Base-by-base conservation (phyloP, 1,140 invertebrate species). In the Myzus persicae region DNA sequence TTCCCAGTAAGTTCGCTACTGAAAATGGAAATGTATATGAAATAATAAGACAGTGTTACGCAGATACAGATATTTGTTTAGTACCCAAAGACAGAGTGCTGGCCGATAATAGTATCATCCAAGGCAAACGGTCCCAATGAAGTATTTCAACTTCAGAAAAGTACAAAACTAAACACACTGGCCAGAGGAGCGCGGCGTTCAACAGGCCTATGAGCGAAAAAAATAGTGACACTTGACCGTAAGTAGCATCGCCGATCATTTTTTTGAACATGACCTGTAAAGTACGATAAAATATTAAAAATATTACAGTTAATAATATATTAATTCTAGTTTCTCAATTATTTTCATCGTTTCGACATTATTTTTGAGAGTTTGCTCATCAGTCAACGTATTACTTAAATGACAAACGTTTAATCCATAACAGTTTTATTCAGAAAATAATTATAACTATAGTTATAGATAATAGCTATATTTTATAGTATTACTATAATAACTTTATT, bases 1-100 rank as follows among this genome's bases (percentile, higher is more conserved):
- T 98, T 94, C 97, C 98, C 94, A 99, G 95, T 95, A 99, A 96
- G 95, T 98, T 98, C 94, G 98, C 98, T 95, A 97, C 98, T 99
- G 96, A 93, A 97, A 97, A 94, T 94, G 93, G 94, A 18, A 94
- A 93, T 67, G 31, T 11, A 5, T 67, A 67, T 67, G 94, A 93
- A 93, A 76, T 51, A 8, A 51, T 42, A 26, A 40, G 24, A 3
- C 24, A 85, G 26, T 42, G 42, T 87, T 31, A n/a, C 14, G 40
- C 24, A 87, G 44, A 87, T 44, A 46, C 20, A 93, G 31, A 54
- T 59, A 38, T 93, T 51, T 48, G 11, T 85, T 22, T 51, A 22
- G 9, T 96, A 98, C 97, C 96, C 95, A 98, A 96, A 94, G 97
- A 96, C 93, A 98, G 96, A 93, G 97, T 95, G 94, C 97, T 97